Percentiles rank a stretch among this genome's conserved stretches.
Conservation (phyloP, 2,888 invertebrate species). For the Amphipyra berbera region DNA sequence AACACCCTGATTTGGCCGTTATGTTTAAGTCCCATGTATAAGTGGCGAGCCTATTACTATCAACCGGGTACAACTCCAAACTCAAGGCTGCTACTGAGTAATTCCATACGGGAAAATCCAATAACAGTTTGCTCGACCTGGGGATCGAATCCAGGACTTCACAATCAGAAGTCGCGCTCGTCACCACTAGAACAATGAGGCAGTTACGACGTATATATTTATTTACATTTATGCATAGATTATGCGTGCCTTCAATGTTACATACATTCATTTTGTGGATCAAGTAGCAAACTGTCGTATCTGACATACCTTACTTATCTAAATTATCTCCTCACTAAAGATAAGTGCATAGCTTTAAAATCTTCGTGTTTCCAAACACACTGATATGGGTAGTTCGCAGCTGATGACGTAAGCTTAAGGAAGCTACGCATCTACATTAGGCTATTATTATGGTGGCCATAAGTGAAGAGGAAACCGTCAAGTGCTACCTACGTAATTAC, state of each 20-base stretch:
- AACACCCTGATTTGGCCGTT: too few species aligned
- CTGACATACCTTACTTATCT: constrained; percentile 46
- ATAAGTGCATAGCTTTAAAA: constrained; percentile 44
- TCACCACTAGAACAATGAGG: too few species aligned
- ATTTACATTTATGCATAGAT: neutral
- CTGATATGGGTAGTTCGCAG: constrained; percentile 14
- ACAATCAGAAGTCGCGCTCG: too few species aligned
- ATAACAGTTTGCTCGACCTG: too few species aligned
- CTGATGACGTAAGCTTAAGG: constrained; percentile 25
- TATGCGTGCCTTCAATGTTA: neutral
- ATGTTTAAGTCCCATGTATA: too few species aligned
- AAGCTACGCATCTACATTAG: constrained; percentile 13
- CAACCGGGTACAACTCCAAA: too few species aligned
- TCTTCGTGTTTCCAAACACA: constrained; percentile 29
- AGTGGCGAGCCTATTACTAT: too few species aligned
- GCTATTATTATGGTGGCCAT: constrained; percentile 19
- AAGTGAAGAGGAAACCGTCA: constrained; percentile 26
- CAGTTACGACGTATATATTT: neutral
- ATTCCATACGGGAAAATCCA: too few species aligned
- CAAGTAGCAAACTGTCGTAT: constrained; percentile 15
- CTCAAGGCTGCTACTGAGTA: too few species aligned
- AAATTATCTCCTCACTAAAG: constrained; percentile 34
- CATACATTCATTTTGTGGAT: constrained; percentile 6
- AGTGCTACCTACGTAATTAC: constrained; percentile 20
- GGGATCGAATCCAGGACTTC: too few species aligned